Evolutionary conservation across 2,888 invertebrate genomes (phyloP).

Genomic region (Leptinotarsa tumamoca): DNA sequence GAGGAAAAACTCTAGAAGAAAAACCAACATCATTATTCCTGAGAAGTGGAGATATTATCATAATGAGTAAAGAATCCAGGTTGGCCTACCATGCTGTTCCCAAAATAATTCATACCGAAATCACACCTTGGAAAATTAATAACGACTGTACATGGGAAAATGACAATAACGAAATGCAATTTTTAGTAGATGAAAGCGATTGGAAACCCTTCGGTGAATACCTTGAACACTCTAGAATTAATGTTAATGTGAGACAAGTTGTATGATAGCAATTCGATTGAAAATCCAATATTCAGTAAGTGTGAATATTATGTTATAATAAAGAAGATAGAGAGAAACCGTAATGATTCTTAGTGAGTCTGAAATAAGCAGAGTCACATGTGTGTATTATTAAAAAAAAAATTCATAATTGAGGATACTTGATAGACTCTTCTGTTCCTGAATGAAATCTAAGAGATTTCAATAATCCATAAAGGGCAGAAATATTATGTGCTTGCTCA

Average conservation of each 20-base stretch:
- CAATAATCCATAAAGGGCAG: no score
- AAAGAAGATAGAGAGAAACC: no score
- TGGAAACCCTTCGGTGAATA: constrained; percentile 74
- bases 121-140: constrained; percentile 67
- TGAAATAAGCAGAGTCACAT: no score
- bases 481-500: no score
- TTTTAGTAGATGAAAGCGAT: constrained; percentile 62
- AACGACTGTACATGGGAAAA: constrained; percentile 32
- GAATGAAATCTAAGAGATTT: no score
- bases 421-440: no score
- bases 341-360: no score
- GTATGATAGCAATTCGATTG: neutral
- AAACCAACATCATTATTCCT: constrained; percentile 80
- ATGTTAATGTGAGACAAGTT: constrained; percentile 95
- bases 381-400: no score
- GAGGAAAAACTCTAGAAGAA: constrained; percentile 78
- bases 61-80: constrained; percentile 90
- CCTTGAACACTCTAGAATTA: constrained; percentile 82
- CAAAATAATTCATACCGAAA: constrained; percentile 74
- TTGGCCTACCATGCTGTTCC: constrained; percentile 95
- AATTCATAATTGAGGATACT: no score
- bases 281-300: neutral
- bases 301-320: neutral
- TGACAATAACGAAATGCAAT: constrained; percentile 47
- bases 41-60: constrained; percentile 88